Base-by-base conservation (phyloP, 2,888 invertebrate species). In the Aphidoletes aphidimyza region DNA sequence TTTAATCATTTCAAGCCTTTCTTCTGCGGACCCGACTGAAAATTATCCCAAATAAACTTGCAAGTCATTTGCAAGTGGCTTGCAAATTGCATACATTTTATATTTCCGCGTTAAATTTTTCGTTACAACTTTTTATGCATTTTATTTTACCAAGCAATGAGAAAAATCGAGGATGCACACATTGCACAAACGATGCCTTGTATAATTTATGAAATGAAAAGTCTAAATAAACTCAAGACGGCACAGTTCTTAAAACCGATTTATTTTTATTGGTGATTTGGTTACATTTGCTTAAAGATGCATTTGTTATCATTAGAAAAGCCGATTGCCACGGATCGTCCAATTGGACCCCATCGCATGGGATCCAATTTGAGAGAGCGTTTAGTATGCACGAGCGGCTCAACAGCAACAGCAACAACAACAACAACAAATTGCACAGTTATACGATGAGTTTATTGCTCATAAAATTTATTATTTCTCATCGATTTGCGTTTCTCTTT, bases 381-480 rank as follows among this genome's bases (percentile, higher is more conserved):
- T 47, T 47, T 47, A 3, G 54, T 8, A 2, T 8, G 54, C n/a
- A 54, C 6, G 54, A 54, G 54, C 54, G 11, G 11, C 14, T 14
- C 8, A 54, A 14, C 22, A 11, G 54, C n/a, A 26, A n/a, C 22
- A n/a, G 8, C 6, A 54, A n/a, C 5, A 26, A 26, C 3, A 54
- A 3, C 22, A 5, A 3, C 26, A 69, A 34, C 26, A 69, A 69
- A 69, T 0, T 54, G 30, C 26, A 69, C 69, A 69, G 69, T 69
- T 69, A 69, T 69, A 30, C 69, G 69, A 69, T 69, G 69, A 69
- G 69, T 69, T 69, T 69, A 69, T 69, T 69, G 69, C 69, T 69
- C 69, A 69, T 69, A 69, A 69, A 69, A 69, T 69, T 69, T 69
- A 69, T 69, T 69, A 69, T 69, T 69, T 69, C 69, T 26, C n/a